These are phyloP conservation scores for Amphipoea oculea DNA, from an alignment of 2,888 invertebrate species.

Conservation along the genomic window DNA sequence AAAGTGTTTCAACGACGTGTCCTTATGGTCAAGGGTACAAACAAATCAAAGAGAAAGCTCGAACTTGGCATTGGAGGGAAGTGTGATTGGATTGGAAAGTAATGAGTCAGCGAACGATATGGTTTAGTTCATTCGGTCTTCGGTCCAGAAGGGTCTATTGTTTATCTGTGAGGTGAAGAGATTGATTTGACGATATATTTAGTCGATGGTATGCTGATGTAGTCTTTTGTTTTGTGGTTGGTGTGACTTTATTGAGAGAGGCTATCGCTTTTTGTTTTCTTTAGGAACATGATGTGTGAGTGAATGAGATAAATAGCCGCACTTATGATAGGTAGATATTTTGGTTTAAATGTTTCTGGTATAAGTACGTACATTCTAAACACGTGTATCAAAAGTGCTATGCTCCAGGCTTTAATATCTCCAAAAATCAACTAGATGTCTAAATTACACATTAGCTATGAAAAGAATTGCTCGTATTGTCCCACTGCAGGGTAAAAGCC, in stretches of 20 bases:
- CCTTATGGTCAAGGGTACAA: conserved; percentile 79
- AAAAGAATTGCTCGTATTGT: no score
- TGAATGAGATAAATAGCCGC: no score
- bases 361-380: no score
- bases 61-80: conserved; percentile 86
- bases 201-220: conserved; percentile 1
- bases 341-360: no score
- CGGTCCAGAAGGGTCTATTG: conserved; percentile 45
- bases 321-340: no score
- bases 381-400: no score
- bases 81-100: conserved; percentile 83
- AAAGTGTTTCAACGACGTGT: conserved; percentile 30
- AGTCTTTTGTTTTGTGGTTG: background rate
- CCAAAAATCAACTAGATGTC: background rate
- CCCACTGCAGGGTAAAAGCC: no score
- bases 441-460: background rate
- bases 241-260: background rate
- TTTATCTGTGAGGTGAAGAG: conserved; percentile 42
- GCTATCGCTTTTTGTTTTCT: background rate
- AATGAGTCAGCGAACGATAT: conserved; percentile 73
- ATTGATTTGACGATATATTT: conserved; percentile 51
- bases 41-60: conserved; percentile 85
- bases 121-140: conserved; percentile 58
- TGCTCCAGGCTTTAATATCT: background rate
- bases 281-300: no score